Evolutionary conservation across 2,888 invertebrate species (phyloP), one percentile per base, ranked within the genome.

Genomic region (Prenolepis imparis): DNA sequence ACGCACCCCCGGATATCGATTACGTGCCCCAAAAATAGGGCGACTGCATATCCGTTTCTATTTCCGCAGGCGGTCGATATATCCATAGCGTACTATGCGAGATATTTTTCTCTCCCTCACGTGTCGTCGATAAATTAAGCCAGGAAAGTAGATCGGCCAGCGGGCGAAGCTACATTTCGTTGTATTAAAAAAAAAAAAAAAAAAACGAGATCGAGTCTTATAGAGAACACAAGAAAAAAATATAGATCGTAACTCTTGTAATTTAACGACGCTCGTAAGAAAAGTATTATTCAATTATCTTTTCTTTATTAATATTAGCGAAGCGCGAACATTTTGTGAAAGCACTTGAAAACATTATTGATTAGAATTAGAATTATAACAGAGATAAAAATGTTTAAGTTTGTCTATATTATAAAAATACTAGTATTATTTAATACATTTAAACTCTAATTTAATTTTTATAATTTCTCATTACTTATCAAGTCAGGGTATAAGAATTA

Each of bases 41-140:
- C 84, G 48, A 48, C 85, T 87, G 88, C 89, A 87, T 89, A 90
- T 90, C 82, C 90, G 86, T 87, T 90, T 90, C 90, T 90, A 90
- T 90, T 90, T 90, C 86, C 83, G 77, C 86, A 57, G 9, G 6
- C 80, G 66, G 66, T 59, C 83, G 78, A 70, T 81, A 80, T 83
- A 87, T 88, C 84, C 87, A 21, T 41, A 28, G 61, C 75, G 75
- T 63, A 83, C 64, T 64, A 66, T 78, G 82, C 74, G 73, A 66
- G 89, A 86, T 90, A 87, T 90, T 85, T 86, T 90, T 88, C 88
- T 88, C 88, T 85, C 72, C n/a, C 74, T 90, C 90, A 90, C 84
- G 86, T 86, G 90, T 85, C 70, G 73, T 15, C 90, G 85, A 90
- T 90, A 90, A 90, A 90, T 90, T 89, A 90, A 85, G 82, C 44